A percentile compares a stretch with the other conserved stretches of the same genome.
Evolutionary conservation across 2,113 vertebrate genomes (phyloP).

Genomic region (Peromyscus leucopus): DNA sequence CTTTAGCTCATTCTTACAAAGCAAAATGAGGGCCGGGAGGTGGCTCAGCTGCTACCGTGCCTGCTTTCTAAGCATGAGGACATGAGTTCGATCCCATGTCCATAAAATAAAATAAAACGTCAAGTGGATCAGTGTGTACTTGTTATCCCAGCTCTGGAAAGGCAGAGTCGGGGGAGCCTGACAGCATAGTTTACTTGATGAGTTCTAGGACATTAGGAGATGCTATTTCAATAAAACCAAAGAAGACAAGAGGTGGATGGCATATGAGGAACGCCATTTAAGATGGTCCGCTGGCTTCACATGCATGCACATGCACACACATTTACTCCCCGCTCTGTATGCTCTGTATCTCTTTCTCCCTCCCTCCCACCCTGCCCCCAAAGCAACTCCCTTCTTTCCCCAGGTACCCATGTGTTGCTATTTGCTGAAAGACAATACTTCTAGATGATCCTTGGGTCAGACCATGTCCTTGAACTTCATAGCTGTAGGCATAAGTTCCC

Average conservation of each 20-base stretch:
- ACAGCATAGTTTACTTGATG: neutral
- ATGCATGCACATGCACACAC: rapidly evolving
- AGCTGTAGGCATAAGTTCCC: neutral
- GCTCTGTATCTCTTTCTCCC: neutral
- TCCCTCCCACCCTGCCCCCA: neutral
- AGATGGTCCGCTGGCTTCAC: neutral
- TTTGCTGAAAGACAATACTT: neutral
- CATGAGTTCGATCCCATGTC: neutral
- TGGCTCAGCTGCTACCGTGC: neutral
- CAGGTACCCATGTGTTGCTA: neutral
- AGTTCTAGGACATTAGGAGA: neutral
- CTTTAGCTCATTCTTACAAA: neutral
- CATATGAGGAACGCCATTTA: neutral
- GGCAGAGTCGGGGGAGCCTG: neutral
- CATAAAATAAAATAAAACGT: neutral
- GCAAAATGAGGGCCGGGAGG: neutral
- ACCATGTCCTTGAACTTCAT: neutral
- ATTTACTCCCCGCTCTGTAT: rapidly evolving
- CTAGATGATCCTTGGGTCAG: neutral
- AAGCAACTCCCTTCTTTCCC: neutral
- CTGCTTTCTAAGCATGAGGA: neutral
- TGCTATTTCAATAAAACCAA: neutral
- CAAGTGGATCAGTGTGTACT: no score
- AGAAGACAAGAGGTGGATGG: neutral
- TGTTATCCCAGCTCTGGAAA: neutral